Percentiles rank a stretch among this genome's conserved stretches.
These are phyloP conservation scores for Spheniscus humboldti DNA, from an alignment of 2,797 vertebrate species.

Conservation along the genomic window DNA sequence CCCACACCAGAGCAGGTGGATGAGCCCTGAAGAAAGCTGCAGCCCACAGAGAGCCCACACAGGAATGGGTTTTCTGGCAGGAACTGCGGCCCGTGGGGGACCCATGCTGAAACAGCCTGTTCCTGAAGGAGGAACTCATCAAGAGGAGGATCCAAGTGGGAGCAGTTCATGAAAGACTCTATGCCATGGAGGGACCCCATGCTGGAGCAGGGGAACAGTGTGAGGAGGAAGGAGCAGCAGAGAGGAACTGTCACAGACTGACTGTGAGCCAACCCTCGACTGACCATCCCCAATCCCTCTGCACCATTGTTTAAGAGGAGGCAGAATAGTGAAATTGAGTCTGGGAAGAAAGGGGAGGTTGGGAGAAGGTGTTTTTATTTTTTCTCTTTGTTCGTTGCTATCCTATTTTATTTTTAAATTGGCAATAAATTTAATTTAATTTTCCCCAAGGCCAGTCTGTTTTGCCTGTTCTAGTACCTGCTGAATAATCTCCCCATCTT, in stretches of 20 bases:
- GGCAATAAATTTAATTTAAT: not conserved
- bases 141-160: not conserved
- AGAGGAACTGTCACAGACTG: not conserved
- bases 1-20: not conserved
- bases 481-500: not conserved
- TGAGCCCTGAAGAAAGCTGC: not conserved
- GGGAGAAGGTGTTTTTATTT: not conserved
- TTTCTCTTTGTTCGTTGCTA: not conserved
- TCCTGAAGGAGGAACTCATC: not conserved
- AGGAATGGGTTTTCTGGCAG: not conserved
- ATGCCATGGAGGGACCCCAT: fast-evolving
- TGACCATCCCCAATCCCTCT: not conserved
- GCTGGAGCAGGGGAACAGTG: not conserved
- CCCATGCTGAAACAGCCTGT: too few species aligned
- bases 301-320: not conserved
- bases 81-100: fast-evolving
- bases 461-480: not conserved
- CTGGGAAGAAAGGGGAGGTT: not conserved
- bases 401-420: not conserved
- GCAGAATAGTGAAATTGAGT: not conserved
- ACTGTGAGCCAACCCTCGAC: not conserved
- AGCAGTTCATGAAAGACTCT: not conserved
- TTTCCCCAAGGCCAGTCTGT: not conserved
- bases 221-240: not conserved
- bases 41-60: fast-evolving